Evolutionary conservation across 2,888 invertebrate species (phyloP).

Genomic region (Lithophane semibrunnea): DNA sequence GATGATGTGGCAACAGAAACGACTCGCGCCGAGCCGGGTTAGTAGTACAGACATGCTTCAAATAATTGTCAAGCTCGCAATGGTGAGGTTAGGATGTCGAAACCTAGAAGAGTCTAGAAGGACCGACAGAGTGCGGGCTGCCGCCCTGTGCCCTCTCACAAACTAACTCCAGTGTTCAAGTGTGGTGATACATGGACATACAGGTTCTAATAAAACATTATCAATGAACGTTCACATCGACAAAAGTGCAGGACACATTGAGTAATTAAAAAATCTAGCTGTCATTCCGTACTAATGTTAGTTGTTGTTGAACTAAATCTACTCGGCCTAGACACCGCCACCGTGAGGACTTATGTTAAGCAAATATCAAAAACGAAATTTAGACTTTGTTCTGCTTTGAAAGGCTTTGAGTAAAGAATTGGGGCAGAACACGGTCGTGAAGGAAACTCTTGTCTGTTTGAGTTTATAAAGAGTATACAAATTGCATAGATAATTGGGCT

Average conservation of each 20-base stretch:
- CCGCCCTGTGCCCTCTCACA: conserved; percentile 76
- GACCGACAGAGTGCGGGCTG: conserved; percentile 83
- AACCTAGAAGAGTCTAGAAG: conserved; percentile 86
- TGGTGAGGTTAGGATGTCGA: conserved; percentile 88
- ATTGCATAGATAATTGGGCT: conserved; percentile 39
- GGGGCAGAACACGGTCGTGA: conserved; percentile 84
- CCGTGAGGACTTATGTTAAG: conserved; percentile 87
- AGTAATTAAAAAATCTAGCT: conserved; percentile 86
- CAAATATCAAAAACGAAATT: conserved; percentile 91
- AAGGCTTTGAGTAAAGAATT: conserved; percentile 80
- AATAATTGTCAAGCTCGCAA: conserved; percentile 90
- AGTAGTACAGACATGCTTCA: conserved; percentile 89
- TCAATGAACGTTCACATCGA: conserved; percentile 88
- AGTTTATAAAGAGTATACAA: conserved; percentile 17
- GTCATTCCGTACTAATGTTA: conserved; percentile 87
- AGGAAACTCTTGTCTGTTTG: conserved; percentile 78
- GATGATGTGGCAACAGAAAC: conserved; percentile 89
- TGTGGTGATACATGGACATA: conserved; percentile 89
- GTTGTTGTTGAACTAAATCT: conserved; percentile 82
- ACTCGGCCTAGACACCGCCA: conserved; percentile 89
- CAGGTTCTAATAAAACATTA: conserved; percentile 86
- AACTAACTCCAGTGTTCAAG: conserved; percentile 80
- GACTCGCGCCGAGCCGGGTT: conserved; percentile 89
- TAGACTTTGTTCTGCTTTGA: conserved; percentile 90
- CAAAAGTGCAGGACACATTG: conserved; percentile 84